phyloP scores from a whole-genome alignment of 23 tunicate species.

The Diplosoma virens region DNA sequence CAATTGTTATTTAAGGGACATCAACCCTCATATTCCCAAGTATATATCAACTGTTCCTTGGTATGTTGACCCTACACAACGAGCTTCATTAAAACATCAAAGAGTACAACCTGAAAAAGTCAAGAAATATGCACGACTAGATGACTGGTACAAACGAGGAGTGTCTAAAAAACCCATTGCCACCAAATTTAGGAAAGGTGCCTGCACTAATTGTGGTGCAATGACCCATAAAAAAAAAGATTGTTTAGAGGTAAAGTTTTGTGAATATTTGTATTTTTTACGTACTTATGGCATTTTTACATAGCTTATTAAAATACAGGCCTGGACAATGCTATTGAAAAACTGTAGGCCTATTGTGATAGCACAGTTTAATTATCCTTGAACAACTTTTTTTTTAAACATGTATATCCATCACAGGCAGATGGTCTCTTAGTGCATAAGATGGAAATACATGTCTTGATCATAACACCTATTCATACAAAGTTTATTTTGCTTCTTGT shows the following conservation, averaged over 20 bases:
- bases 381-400: too few relatives aligned
- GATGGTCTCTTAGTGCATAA: too few relatives aligned
- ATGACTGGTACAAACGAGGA: constrained; percentile 95
- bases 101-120: constrained; percentile 62
- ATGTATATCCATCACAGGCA: too few relatives aligned
- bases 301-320: too few relatives aligned
- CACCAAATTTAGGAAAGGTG: constrained; percentile 86
- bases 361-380: too few relatives aligned
- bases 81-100: constrained; percentile 96
- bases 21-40: constrained; percentile 97
- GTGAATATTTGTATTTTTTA: too few relatives aligned
- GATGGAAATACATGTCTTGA: too few relatives aligned
- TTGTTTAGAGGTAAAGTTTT: constrained; percentile 89
- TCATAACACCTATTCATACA: too few relatives aligned
- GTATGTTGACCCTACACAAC: constrained; percentile 92
- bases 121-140: constrained; percentile 46
- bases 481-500: too few relatives aligned
- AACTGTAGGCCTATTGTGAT: too few relatives aligned
- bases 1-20: constrained; percentile 46
- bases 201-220: constrained; percentile 95
- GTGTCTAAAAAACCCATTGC: constrained; percentile 69
- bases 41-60: constrained; percentile 97
- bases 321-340: too few relatives aligned
- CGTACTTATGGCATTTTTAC: too few relatives aligned
- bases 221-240: constrained; percentile 94